Evolutionary conservation across 2,797 vertebrate genomes (phyloP).

Genomic region (Masticophis lateralis): DNA sequence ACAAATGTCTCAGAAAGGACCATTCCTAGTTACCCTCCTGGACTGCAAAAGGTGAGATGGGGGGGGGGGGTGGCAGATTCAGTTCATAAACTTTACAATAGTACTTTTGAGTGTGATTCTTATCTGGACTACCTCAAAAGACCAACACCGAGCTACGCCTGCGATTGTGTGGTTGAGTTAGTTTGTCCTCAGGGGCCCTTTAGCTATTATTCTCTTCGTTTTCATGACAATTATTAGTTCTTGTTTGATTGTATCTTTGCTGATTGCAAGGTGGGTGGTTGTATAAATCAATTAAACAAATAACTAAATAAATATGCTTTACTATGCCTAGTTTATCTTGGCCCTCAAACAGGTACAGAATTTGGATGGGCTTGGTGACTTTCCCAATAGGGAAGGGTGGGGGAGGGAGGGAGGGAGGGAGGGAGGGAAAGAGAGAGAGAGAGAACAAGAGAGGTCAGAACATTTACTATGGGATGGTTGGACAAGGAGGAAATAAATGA

Average conservation of each 20-base stretch:
- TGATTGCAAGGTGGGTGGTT: neutral
- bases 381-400: neutral
- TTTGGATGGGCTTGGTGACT: neutral
- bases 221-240: neutral
- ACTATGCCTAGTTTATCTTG: neutral
- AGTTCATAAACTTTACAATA: neutral
- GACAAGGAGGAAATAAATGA: neutral
- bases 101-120: neutral
- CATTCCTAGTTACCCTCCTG: neutral
- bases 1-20: too few relatives aligned
- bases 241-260: neutral
- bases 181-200: neutral
- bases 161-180: neutral
- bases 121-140: neutral
- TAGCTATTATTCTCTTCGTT: neutral
- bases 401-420: too few relatives aligned
- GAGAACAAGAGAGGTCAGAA: rapidly evolving
- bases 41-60: too few relatives aligned
- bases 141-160: neutral
- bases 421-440: neutral
- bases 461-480: neutral
- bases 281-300: neutral
- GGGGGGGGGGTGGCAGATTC: neutral
- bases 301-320: neutral
- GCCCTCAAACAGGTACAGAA: neutral